phyloP scores from a whole-genome alignment of 2,113 vertebrate genomes.

The Pelodiscus sinensis region DNA sequence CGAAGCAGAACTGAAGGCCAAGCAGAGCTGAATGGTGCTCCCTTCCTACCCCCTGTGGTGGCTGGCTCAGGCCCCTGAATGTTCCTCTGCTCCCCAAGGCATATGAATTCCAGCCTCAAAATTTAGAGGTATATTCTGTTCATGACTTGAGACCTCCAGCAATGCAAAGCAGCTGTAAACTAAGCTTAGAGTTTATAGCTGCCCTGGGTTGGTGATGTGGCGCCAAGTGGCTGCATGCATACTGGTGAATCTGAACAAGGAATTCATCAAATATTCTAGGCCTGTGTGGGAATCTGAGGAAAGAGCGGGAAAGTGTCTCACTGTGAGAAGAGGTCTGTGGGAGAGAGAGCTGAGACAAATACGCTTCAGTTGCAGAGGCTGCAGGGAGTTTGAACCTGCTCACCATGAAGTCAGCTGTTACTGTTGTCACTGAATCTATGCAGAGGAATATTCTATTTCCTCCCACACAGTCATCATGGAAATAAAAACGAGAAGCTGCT shows the following conservation, averaged over 20 bases:
- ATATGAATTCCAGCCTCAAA: not conserved
- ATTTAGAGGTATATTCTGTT: not conserved
- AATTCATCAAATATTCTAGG: accelerated
- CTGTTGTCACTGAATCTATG: not conserved
- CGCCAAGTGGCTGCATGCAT: not conserved
- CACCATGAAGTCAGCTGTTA: slow-evolving; percentile 1
- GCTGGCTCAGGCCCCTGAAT: too few species aligned
- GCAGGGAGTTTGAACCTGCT: slow-evolving; percentile 27
- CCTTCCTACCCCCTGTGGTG: too few species aligned
- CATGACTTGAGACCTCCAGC: not conserved
- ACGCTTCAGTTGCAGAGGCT: not conserved
- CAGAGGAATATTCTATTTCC: slow-evolving; percentile 23
- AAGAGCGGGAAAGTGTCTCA: not conserved
- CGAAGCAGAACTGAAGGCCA: too few species aligned
- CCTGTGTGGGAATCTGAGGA: not conserved
- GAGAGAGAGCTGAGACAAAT: slow-evolving; percentile 12
- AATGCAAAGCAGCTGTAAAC: not conserved
- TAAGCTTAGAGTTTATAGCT: not conserved
- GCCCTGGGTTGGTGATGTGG: not conserved
- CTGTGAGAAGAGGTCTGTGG: not conserved
- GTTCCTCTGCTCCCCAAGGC: not conserved
- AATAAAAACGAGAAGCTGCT: slow-evolving; percentile 38
- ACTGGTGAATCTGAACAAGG: accelerated
- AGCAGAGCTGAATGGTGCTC: too few species aligned
- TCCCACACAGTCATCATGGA: slow-evolving; percentile 21